phyloP scores from a whole-genome alignment of 2,888 invertebrate species.

The Caenorhabditis drosophilae region DNA sequence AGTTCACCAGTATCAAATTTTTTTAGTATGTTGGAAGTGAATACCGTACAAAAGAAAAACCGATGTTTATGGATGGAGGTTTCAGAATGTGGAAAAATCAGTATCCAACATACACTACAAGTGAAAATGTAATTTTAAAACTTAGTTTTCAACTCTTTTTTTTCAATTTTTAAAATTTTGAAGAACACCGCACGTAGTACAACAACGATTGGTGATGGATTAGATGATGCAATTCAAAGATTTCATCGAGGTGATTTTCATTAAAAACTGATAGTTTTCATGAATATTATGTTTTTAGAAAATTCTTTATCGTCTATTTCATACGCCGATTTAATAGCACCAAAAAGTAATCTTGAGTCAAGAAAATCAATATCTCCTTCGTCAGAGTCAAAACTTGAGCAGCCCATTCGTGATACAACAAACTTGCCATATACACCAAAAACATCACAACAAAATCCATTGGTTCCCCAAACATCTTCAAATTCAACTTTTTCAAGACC shows the following conservation, averaged over 20 bases:
- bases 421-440: slow-evolving; percentile 1
- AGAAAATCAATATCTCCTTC: background rate
- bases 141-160: too few species aligned
- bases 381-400: background rate
- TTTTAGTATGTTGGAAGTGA: slow-evolving; percentile 33
- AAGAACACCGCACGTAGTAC: background rate
- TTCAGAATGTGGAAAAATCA: slow-evolving; percentile 54
- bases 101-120: slow-evolving; percentile 41
- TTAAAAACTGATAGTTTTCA: too few species aligned
- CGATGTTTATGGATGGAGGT: slow-evolving; percentile 60
- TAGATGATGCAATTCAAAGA: background rate
- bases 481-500: background rate
- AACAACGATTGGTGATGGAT: background rate
- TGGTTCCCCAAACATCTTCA: background rate
- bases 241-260: background rate
- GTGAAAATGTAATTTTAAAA: too few species aligned
- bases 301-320: background rate
- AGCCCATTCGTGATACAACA: background rate
- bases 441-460: background rate
- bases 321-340: background rate
- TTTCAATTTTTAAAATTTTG: too few species aligned
- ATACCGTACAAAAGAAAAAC: slow-evolving; percentile 31
- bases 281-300: background rate
- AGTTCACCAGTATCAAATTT: background rate
- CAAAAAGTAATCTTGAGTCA: background rate